Conservation (phyloP, 2,113 vertebrate species). For the Bubo blakistoni region DNA sequence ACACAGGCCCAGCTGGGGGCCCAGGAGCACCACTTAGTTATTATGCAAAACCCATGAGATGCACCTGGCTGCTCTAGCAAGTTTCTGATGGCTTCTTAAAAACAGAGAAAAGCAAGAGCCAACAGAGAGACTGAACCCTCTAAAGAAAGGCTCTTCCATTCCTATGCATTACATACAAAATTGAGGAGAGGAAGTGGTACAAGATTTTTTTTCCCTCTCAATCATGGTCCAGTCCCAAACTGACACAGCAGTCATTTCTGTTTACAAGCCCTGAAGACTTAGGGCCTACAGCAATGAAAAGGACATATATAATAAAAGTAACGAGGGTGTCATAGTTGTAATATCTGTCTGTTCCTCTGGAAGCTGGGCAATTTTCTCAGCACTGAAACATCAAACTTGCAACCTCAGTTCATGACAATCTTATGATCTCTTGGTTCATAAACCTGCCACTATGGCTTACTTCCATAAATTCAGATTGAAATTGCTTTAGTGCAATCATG, state of each 20-base stretch:
- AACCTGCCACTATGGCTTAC: constrained; percentile 35
- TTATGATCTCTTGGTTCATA: constrained; percentile 53
- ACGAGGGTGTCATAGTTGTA: not conserved
- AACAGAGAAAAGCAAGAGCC: not conserved
- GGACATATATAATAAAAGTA: not conserved
- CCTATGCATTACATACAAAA: rapidly evolving
- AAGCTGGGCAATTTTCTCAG: constrained; percentile 34
- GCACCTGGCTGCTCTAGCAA: not conserved
- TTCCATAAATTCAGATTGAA: constrained; percentile 44
- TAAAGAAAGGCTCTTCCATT: not conserved
- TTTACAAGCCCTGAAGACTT: not conserved
- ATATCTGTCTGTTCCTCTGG: not conserved
- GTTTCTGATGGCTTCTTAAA: not conserved
- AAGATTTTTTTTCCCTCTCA: not conserved
- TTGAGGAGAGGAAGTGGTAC: not conserved
- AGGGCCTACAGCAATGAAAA: not conserved
- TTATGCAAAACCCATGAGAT: not conserved
- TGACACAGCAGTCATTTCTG: not conserved
- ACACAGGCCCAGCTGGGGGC: not conserved
- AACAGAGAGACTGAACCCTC: not conserved
- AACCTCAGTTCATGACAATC: constrained; percentile 17
- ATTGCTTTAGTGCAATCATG: constrained; percentile 42
- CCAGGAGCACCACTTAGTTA: not conserved
- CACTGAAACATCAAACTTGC: not conserved
- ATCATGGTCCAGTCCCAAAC: not conserved